Evolutionary conservation across 2,113 vertebrate species (phyloP), one percentile per base, ranked within the genome.

Genomic region (Oenanthe melanoleuca): DNA sequence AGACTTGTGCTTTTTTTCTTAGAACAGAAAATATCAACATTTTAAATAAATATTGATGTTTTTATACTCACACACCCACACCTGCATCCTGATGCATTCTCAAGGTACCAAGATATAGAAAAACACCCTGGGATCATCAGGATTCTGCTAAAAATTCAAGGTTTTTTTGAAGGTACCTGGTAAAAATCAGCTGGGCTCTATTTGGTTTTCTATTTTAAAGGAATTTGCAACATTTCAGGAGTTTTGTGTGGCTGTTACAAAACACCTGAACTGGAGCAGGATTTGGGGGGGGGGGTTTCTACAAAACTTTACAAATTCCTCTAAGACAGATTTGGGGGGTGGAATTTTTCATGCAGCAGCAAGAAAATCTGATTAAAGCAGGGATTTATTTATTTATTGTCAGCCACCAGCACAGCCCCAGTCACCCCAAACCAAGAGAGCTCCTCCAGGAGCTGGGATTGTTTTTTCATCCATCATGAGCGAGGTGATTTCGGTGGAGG

Each of bases 391-490:
- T n/a, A 44, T 9, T 14, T 37, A 37, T 37, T 37, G 34, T 37
- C 92, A 66, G 21, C 14, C 50, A 75, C 71, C 79, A 44, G 67
- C 24, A 65, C 29, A 42, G 28, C 81, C 92, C 53, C 59, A 34
- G 66, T 5, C 91, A 19, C 23, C 57, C 79, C 24, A 92, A 89
- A 50, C 52, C 81, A 73, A 91, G 78, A 53, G 84, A 94, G 66
- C 1, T 1, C 3, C 83, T 88, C 50, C 6, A 92, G 17, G 74
- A 94, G 92, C 75, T 80, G 92, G 24, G 40, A 77, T 42, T 65
- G 16, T 73, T 83, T 94, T 95, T 88, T 66, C 92, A 92, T 89
- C 89, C 71, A 31, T 80, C 88, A 60, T 17, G 75, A 67, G n/a
- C 7, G 75, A 70, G 93, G 23, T 82, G 50, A 66, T 94, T 86